Evolutionary conservation across 30 jellyfish, hydroid and myxozoan genomes (phyloP).

Genomic region (Cassiopea andromeda): DNA sequence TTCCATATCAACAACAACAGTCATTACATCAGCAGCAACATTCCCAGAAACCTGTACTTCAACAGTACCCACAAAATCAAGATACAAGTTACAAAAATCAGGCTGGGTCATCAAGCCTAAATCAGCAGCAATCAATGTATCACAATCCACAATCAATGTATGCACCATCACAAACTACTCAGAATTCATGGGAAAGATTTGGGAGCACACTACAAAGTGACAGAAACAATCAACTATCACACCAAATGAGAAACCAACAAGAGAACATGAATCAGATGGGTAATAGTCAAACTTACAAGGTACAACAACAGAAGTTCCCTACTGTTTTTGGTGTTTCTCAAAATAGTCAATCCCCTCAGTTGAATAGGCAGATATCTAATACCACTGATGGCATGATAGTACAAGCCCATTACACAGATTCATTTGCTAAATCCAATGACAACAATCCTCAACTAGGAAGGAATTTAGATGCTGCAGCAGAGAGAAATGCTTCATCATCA

Average conservation of each 20-base stretch:
- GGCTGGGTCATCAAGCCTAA: not conserved
- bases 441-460: not conserved
- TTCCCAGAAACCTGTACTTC: not conserved
- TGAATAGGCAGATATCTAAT: not conserved
- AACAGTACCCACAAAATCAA: not conserved
- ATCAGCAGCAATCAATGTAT: not conserved
- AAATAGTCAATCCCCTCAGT: not conserved
- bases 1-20: not conserved
- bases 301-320: too few species aligned
- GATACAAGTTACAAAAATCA: not conserved
- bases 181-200: not conserved
- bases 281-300: too few species aligned
- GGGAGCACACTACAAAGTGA: not conserved
- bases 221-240: not conserved
- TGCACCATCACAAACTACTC: not conserved
- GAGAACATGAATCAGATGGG: too few species aligned
- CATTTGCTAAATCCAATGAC: not conserved
- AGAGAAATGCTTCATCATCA: not conserved
- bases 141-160: not conserved
- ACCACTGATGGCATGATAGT: not conserved
- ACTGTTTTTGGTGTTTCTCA: too few species aligned
- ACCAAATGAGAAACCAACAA: too few species aligned
- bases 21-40: conserved; percentile 19
- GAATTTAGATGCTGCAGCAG: not conserved
- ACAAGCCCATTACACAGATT: not conserved